Conservation (phyloP, 2,797 vertebrate species). For the Falco cherrug region DNA sequence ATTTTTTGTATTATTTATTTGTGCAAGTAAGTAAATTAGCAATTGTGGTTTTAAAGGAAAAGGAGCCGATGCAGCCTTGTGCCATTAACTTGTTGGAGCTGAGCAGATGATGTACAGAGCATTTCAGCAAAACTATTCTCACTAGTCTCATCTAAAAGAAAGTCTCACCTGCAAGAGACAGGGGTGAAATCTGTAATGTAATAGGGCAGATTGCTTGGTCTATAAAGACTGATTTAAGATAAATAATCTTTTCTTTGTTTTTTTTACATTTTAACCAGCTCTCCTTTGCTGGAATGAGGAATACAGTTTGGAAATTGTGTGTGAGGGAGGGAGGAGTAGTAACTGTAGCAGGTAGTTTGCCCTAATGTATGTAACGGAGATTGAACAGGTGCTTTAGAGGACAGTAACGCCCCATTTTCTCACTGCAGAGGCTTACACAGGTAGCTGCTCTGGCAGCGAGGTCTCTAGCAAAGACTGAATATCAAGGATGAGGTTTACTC, state of each 20-base stretch:
- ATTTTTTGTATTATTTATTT: conserved; percentile 32
- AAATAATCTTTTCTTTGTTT: not conserved
- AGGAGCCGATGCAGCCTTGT: not conserved
- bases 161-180: not conserved
- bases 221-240: not conserved
- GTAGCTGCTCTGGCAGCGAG: not conserved
- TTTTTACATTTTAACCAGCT: not conserved
- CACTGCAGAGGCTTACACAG: not conserved
- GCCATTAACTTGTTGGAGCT: conserved; percentile 32
- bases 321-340: not conserved
- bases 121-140: conserved; percentile 31
- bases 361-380: not conserved
- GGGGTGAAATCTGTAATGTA: not conserved
- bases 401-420: not conserved
- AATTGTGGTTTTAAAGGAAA: conserved; percentile 8
- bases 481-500: not conserved
- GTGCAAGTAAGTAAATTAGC: conserved; percentile 28
- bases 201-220: not conserved
- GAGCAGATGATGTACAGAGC: not conserved
- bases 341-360: not conserved
- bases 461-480: not conserved
- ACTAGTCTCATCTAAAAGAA: not conserved
- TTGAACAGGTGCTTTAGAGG: not conserved
- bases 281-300: not conserved
- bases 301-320: not conserved